A percentile compares a stretch with the other conserved stretches of the same genome.
phyloP scores from a whole-genome alignment of 2,113 vertebrate species.

The Pholis gunnellus region DNA sequence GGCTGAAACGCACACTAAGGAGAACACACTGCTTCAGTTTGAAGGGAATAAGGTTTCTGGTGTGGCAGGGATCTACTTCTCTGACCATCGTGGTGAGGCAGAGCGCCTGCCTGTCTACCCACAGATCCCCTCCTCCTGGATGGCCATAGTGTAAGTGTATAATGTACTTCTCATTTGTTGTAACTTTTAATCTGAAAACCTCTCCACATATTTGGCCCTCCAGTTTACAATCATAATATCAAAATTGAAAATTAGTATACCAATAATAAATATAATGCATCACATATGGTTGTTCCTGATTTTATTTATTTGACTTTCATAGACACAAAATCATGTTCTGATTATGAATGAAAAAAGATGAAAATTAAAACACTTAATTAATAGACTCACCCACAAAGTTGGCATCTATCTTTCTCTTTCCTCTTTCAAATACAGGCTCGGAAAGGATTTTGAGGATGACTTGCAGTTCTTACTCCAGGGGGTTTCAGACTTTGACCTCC shows the following conservation, averaged over 20 bases:
- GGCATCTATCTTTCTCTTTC: not conserved
- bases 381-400: not conserved
- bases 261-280: not conserved
- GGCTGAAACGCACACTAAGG: constrained; percentile 78
- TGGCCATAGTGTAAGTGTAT: constrained; percentile 85
- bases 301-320: not conserved
- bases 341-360: not conserved
- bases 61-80: constrained; percentile 91
- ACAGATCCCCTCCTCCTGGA: constrained; percentile 87
- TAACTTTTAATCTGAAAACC: not conserved
- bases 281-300: not conserved
- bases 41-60: constrained; percentile 90
- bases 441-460: constrained; percentile 82
- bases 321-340: not conserved
- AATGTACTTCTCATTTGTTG: not conserved
- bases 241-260: not conserved
- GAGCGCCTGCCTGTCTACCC: constrained; percentile 83
- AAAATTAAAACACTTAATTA: not conserved
- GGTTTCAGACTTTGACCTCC: constrained; percentile 79
- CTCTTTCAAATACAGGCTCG: constrained; percentile 60
- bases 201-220: not conserved
- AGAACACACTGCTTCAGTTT: constrained; percentile 85
- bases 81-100: constrained; percentile 71
- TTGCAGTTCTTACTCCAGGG: constrained; percentile 77
- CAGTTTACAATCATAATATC: not conserved